Percentiles rank a stretch among this genome's conserved stretches.
Conservation (phyloP, 2,888 invertebrate species). For the Epicampocera succincta region DNA sequence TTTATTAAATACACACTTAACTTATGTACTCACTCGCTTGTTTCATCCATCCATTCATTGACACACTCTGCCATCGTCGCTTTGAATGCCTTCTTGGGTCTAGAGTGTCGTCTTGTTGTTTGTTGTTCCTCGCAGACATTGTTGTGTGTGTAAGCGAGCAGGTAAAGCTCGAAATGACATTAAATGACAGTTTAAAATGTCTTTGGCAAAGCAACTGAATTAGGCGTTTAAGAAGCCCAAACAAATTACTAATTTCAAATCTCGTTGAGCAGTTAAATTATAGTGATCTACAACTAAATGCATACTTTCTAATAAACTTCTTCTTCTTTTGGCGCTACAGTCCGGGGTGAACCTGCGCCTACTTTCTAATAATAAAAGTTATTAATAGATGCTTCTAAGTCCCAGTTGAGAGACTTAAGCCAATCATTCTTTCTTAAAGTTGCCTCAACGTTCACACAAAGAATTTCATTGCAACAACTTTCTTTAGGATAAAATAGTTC, state of each 20-base stretch:
- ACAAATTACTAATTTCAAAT: neutral
- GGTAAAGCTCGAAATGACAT: slow-evolving; percentile 36
- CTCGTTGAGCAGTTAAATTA: neutral
- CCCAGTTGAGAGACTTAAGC: no score
- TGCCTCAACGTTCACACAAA: no score
- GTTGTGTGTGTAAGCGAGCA: neutral
- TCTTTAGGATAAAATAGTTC: no score
- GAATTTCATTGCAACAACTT: no score
- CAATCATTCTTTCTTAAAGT: no score
- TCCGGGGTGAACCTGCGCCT: no score
- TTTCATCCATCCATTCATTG: slow-evolving; percentile 11
- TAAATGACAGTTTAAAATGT: slow-evolving; percentile 33
- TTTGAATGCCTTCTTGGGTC: neutral
- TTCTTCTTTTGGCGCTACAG: no score
- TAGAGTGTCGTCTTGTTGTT: neutral
- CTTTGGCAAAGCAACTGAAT: neutral
- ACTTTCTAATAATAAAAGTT: no score
- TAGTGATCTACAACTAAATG: no score
- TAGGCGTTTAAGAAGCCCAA: slow-evolving; percentile 1
- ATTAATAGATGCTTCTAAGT: no score
- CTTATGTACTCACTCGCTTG: slow-evolving; percentile 37
- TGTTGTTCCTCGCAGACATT: neutral
- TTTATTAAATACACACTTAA: slow-evolving; percentile 77
- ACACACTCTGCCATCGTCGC: slow-evolving; percentile 5
- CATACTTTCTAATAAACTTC: no score